phyloP scores from a whole-genome alignment of 1,140 invertebrate genomes.

The Eueides isabella region DNA sequence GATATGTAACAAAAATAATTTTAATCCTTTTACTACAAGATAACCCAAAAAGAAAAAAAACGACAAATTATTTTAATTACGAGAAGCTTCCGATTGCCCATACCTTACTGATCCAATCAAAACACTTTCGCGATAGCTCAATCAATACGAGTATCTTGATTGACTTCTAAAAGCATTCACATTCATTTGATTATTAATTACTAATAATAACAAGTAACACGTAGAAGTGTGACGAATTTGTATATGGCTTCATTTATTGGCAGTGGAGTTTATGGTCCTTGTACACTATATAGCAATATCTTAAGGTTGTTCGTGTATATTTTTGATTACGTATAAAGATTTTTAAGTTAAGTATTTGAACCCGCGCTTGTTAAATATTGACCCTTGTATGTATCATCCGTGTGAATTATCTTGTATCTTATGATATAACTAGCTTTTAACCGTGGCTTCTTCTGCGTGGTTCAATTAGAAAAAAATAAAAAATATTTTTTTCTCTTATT shows the following conservation, averaged over 20 bases:
- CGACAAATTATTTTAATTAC: not conserved
- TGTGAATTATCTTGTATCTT: too few relatives aligned
- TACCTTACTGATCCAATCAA: not conserved
- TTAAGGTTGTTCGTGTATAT: too few relatives aligned
- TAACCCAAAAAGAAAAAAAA: not conserved
- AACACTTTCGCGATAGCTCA: slow-evolving; percentile 5
- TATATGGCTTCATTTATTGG: slow-evolving; percentile 22
- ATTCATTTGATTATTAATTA: not conserved
- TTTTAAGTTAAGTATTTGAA: too few relatives aligned
- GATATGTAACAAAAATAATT: too few relatives aligned
- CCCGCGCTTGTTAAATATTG: too few relatives aligned
- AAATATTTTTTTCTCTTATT: too few relatives aligned
- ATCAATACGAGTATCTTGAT: not conserved
- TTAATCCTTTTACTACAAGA: too few relatives aligned
- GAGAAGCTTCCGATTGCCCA: not conserved
- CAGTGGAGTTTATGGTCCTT: not conserved
- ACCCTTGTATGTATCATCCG: too few relatives aligned
- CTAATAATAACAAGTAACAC: not conserved
- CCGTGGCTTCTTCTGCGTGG: too few relatives aligned
- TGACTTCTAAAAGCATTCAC: not conserved
- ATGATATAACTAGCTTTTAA: too few relatives aligned
- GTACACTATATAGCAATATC: not conserved
- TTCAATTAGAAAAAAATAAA: too few relatives aligned
- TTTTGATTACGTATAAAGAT: too few relatives aligned
- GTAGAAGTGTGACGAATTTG: slow-evolving; percentile 29